Base-by-base conservation (phyloP, 1,140 invertebrate genomes). In the Drosophila leontia region DNA sequence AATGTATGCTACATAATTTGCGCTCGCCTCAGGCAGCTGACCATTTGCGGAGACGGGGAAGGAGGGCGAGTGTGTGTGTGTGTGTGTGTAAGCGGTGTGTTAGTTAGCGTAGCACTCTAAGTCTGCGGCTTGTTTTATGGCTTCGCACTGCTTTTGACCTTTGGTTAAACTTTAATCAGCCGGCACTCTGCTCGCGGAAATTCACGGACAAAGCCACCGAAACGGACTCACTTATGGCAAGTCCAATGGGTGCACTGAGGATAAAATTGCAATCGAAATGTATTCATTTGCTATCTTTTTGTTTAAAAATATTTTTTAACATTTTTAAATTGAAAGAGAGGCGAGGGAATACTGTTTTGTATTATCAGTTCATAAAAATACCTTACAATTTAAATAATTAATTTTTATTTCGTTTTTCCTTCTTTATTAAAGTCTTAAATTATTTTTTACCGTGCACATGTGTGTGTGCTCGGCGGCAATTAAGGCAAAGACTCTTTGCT, bases 71-170 rank as follows among this genome's bases (percentile, higher is more conserved):
- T 19, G 32, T 13, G 26, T 32, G 42, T 45, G 56, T 45, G 60
- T 35, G 37, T 60, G 72, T 65, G 42, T 69, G 62, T 53, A 47
- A 55, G 47, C 67, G 60, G 39, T 81, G 61, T 42, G 41, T 62
- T 64, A 62, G 58, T 56, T 48, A 23, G 44, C 39, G 67, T 35
- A 53, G 39, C 69, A 72, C 68, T 75, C 70, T 75, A 85, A 88
- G 85, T 83, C 82, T 85, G 86, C 71, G 85, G 85, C 81, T 91
- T 90, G 85, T 90, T 91, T 85, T 91, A 91, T 90, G 86, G 85
- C 82, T 90, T 90, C 70, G 68, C 86, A 90, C 81, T 85, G 78
- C 82, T 85, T 85, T 85, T 90, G 86, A 90, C 85, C 86, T 90
- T 90, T 90, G 78, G 78, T 91, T 70, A 90, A 81, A 77, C 78